Evolutionary conservation across 35 echinoderm and acorn worm genomes (phyloP).

Genomic region (Ophioderma brevispina): DNA sequence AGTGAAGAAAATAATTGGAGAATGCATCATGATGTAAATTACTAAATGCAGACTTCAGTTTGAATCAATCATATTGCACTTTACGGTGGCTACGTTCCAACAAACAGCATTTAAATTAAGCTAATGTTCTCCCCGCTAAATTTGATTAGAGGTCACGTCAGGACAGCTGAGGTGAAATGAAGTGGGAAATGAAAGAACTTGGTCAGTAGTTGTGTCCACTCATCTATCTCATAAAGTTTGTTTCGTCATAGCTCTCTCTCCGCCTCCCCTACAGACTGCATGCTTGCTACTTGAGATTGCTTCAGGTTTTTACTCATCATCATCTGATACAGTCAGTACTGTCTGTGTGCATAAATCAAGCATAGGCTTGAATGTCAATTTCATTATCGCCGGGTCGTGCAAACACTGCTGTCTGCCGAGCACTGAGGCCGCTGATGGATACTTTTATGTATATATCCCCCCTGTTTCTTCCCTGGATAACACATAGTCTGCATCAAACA

Average conservation of each 20-base stretch:
- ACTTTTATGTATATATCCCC: background rate
- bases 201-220: background rate
- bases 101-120: background rate
- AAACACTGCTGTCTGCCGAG: slow-evolving; percentile 1
- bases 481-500: background rate
- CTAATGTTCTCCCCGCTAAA: background rate
- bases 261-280: background rate
- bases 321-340: background rate
- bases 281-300: background rate
- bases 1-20: no score
- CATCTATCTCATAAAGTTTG: slow-evolving; percentile 10
- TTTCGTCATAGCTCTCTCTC: background rate
- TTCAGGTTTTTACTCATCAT: background rate
- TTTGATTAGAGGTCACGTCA: background rate
- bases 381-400: background rate
- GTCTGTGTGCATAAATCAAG: slow-evolving; percentile 6
- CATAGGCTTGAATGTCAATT: slow-evolving; percentile 7
- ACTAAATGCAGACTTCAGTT: no score
- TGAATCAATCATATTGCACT: no score
- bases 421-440: background rate
- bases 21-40: no score
- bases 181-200: background rate
- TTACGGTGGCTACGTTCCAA: no score
- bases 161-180: background rate
- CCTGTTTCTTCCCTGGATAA: background rate